Evolutionary conservation across 2,888 invertebrate species (phyloP).

Genomic region (Ellobium chinense): DNA sequence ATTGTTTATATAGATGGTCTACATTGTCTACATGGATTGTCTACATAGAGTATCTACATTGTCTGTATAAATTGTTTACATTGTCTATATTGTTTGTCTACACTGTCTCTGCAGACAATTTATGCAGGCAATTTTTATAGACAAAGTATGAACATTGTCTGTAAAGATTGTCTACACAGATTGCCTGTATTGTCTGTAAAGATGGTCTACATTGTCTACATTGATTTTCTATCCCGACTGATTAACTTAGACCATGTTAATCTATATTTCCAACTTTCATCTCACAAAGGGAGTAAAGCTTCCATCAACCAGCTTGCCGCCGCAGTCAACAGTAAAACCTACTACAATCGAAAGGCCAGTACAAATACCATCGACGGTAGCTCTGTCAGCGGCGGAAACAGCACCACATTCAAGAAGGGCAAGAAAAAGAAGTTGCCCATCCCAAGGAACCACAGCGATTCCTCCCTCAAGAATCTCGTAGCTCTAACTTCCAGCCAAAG

Average conservation of each 20-base stretch:
- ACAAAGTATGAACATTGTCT: background rate
- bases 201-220: too few species aligned
- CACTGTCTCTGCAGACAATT: too few species aligned
- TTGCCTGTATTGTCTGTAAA: background rate
- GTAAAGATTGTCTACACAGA: background rate
- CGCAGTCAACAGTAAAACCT: constrained; percentile 36
- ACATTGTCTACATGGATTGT: too few species aligned
- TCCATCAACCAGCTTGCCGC: constrained; percentile 40
- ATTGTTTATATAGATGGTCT: too few species aligned
- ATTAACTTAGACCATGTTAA: too few species aligned
- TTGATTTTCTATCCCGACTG: too few species aligned
- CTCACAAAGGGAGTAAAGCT: constrained; percentile 27
- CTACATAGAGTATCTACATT: too few species aligned
- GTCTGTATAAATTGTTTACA: too few species aligned
- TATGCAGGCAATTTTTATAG: background rate
- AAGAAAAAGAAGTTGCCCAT: constrained; percentile 8
- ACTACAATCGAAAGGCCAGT: constrained; percentile 38
- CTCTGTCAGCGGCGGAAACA: background rate
- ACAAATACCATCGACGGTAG: background rate
- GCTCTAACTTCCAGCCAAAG: background rate
- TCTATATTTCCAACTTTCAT: too few species aligned
- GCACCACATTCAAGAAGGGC: background rate
- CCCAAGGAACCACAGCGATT: constrained; percentile 40
- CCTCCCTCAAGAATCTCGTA: background rate
- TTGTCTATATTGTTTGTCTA: too few species aligned